Percentiles rank a stretch among this genome's conserved stretches.
Evolutionary conservation across 2,797 vertebrate species (phyloP).

Genomic region (Tapirus indicus): DNA sequence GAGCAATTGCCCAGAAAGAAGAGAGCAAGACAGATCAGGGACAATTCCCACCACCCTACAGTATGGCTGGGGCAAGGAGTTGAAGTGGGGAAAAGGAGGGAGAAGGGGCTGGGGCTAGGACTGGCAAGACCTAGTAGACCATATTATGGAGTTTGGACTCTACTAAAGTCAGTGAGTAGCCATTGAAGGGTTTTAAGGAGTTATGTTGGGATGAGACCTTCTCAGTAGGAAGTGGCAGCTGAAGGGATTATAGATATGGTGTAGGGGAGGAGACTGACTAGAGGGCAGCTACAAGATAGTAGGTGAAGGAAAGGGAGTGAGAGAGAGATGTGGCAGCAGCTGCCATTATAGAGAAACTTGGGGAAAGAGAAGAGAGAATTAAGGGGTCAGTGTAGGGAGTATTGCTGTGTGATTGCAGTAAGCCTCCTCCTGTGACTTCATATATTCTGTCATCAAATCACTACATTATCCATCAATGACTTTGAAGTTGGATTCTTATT

Average conservation of each 20-base stretch:
- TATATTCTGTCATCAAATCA: constrained; percentile 14
- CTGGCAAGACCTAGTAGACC: neutral
- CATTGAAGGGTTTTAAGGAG: neutral
- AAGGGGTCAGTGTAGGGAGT: neutral
- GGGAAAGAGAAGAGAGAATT: neutral
- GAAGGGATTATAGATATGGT: neutral
- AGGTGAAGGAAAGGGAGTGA: neutral
- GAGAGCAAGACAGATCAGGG: neutral
- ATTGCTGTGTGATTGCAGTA: neutral
- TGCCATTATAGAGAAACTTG: neutral
- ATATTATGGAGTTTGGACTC: neutral
- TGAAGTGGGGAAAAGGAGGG: neutral
- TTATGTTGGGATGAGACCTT: neutral
- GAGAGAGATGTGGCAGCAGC: neutral
- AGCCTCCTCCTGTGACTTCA: neutral
- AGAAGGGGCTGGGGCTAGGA: neutral
- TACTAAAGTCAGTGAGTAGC: neutral
- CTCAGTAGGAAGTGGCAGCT: neutral
- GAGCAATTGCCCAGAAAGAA: neutral
- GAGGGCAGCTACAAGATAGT: neutral
- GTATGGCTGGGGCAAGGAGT: neutral
- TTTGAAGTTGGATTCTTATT: constrained; percentile 15
- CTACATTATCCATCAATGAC: neutral
- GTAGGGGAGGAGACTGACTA: neutral
- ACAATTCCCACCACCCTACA: neutral